Base-by-base conservation (phyloP, 2,797 vertebrate species). In the Arctocebus calabarensis region DNA sequence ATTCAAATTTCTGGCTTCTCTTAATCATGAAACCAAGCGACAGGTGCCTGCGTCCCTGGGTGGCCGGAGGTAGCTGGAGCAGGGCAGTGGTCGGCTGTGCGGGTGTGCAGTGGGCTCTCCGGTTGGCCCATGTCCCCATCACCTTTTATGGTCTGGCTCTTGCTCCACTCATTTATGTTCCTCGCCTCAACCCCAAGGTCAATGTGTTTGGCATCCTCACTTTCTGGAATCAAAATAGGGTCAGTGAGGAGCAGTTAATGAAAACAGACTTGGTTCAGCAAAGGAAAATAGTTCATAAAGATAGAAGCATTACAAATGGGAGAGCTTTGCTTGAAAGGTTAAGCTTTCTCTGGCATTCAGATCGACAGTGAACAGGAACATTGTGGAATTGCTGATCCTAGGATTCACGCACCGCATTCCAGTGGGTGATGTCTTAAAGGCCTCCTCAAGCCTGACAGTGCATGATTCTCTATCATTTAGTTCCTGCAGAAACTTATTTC, bases 1-100 rank as follows among this genome's bases (percentile, higher is more conserved):
- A 83, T 88, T 87, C 66, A 91, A 2, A 43, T 85, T 45, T 83
- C 43, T 93, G n/a, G 7, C 55, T 89, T 86, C 23, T 37, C 16
- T 29, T 75, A 22, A 16, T 81, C 14, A 91, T 81, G 84, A 94
- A 59, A 43, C 37, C 55, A 1, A 22, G 23, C 2, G 8, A 29
- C 19, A 25, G 23, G 34, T 59, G 16, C 1, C 64, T 5, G 0
- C 43, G 27, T 75, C 23, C 45, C 23, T 45, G 25, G 11, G 3
- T 11, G 48, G 55, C 34, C 37, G 1, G 25, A 19, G 14, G 77
- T 5, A 2, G 66, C 32, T 7, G 2, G 48, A 43, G 29, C 23
- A 43, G n/a, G 84, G 23, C 68, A 19, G 48, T 5, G 34, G 25
- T 40, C 61, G 20, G 34, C 22, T 16, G 0, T 19, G 34, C 2